phyloP scores from a whole-genome alignment of 2,113 vertebrate species.

The Zootoca vivipara region DNA sequence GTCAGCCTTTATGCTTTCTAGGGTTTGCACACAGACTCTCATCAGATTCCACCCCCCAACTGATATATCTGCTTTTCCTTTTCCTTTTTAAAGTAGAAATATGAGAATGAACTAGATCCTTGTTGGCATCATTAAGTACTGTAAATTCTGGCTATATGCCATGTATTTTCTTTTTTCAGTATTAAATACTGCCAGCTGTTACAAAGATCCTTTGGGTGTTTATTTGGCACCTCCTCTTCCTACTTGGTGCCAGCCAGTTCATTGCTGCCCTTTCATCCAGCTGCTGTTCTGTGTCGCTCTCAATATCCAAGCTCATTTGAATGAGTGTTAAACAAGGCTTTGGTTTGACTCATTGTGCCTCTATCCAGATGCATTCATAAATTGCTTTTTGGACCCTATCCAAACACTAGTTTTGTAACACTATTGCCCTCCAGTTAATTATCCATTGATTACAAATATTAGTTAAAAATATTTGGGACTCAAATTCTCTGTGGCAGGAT shows the following conservation, averaged over 20 bases:
- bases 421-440: background rate
- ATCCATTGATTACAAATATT: background rate
- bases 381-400: background rate
- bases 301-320: background rate
- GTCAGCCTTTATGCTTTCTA: constrained; percentile 49
- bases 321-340: background rate
- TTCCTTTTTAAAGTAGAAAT: background rate
- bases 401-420: background rate
- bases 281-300: background rate
- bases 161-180: constrained; percentile 3
- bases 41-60: background rate
- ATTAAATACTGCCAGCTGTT: constrained; percentile 1
- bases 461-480: constrained; percentile 33
- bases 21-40: constrained; percentile 35
- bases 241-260: background rate
- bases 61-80: background rate
- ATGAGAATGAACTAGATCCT: background rate
- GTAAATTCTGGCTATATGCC: constrained; percentile 12
- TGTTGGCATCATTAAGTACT: background rate
- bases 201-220: background rate
- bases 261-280: constrained; percentile 17
- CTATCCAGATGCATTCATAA: background rate
- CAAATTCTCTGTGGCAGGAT: constrained; percentile 50
- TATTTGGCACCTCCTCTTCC: background rate
- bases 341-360: background rate